Evolutionary conservation across 2,113 vertebrate genomes (phyloP).

Genomic region (Podarcis cretensis): DNA sequence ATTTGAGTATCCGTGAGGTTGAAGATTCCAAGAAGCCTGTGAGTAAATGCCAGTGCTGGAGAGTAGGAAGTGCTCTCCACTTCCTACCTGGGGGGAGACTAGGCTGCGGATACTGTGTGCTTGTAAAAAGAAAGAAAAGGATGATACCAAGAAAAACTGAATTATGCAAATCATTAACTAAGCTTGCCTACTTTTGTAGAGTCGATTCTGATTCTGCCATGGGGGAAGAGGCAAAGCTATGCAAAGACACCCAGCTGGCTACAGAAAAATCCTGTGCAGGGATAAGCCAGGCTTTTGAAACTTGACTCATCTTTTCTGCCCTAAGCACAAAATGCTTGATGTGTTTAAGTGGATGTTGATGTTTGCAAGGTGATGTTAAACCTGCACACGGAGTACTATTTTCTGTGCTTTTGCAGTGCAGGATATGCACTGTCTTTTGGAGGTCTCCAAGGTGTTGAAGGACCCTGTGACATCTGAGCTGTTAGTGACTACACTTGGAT

Average conservation of each 20-base stretch:
- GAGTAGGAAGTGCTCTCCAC: not conserved
- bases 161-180: not conserved
- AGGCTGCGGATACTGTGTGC: not conserved
- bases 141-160: not conserved
- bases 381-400: not conserved
- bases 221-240: not conserved
- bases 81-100: not conserved
- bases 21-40: slow-evolving; percentile 96
- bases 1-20: slow-evolving; percentile 95
- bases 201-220: not conserved
- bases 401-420: not conserved
- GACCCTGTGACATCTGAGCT: not conserved
- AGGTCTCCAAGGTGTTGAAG: not conserved
- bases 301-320: not conserved
- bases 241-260: not conserved
- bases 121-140: not conserved
- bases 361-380: not conserved
- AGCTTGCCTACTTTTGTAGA: not conserved
- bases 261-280: not conserved
- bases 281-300: not conserved
- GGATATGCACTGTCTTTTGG: not conserved
- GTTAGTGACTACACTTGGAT: not conserved
- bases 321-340: not conserved
- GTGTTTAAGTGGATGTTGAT: not conserved
- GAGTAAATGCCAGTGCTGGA: slow-evolving; percentile 21